Percentiles rank a stretch among this genome's conserved stretches.
phyloP scores from a whole-genome alignment of 2,797 vertebrate genomes.

The Semaprochilodus insignis region DNA sequence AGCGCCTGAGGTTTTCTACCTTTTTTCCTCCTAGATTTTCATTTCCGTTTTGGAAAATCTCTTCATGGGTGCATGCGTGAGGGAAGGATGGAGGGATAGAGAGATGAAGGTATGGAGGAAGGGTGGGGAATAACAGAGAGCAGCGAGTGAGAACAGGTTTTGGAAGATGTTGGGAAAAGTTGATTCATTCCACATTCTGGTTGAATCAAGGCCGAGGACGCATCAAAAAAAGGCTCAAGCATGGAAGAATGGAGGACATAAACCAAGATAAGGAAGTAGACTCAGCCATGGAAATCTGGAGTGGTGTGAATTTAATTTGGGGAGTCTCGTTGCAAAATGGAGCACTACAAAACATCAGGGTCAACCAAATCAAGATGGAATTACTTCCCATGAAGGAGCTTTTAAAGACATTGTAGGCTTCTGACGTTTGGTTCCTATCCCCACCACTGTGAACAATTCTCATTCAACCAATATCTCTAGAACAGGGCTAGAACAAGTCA shows the following conservation, averaged over 20 bases:
- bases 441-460: too few relatives aligned
- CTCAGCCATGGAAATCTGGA: too few relatives aligned
- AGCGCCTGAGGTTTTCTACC: conserved; percentile 83
- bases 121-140: neutral
- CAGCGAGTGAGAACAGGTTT: conserved; percentile 66
- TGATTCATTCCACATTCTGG: conserved; percentile 86
- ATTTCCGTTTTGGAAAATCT: conserved; percentile 95
- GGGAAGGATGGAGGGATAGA: neutral
- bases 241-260: conserved; percentile 63
- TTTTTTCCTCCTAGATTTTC: conserved; percentile 82
- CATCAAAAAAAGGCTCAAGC: conserved; percentile 51
- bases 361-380: too few relatives aligned
- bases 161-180: conserved; percentile 85
- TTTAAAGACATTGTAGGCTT: too few relatives aligned
- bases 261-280: too few relatives aligned
- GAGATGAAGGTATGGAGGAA: neutral
- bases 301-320: too few relatives aligned
- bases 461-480: too few relatives aligned
- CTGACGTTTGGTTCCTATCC: too few relatives aligned
- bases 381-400: too few relatives aligned
- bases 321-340: too few relatives aligned
- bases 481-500: too few relatives aligned
- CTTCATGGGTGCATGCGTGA: conserved; percentile 80
- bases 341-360: too few relatives aligned
- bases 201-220: conserved; percentile 74